A percentile compares a stretch with the other conserved stretches of the same genome.
phyloP scores from a whole-genome alignment of 1,140 invertebrate species.

The Solen grandis region DNA sequence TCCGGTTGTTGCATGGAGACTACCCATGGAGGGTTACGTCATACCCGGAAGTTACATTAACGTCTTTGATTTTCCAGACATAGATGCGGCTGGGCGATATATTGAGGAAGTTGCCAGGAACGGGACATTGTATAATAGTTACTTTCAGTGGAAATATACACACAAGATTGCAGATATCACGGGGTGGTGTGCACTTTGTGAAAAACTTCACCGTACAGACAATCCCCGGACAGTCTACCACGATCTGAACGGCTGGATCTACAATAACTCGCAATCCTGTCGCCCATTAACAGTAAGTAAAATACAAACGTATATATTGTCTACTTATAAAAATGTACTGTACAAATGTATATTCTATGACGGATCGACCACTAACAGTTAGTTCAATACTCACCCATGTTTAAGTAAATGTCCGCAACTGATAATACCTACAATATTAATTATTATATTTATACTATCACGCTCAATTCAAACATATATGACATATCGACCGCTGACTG shows the following conservation, averaged over 20 bases:
- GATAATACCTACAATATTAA: too few relatives aligned
- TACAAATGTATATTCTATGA: too few relatives aligned
- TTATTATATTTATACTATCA: too few relatives aligned
- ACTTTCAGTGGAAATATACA: slow-evolving; percentile 6
- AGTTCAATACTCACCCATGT: too few relatives aligned
- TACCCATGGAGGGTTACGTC: slow-evolving; percentile 4
- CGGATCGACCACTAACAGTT: too few relatives aligned
- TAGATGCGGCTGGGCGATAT: slow-evolving; percentile 5
- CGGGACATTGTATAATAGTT: slow-evolving; percentile 13
- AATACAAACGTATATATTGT: too few relatives aligned
- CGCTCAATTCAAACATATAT: too few relatives aligned
- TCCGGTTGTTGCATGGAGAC: too few relatives aligned
- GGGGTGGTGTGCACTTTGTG: neutral
- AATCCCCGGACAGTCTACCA: neutral
- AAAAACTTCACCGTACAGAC: neutral
- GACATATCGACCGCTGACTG: too few relatives aligned
- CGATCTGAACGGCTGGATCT: slow-evolving; percentile 10
- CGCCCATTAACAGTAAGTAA: neutral
- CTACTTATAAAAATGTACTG: too few relatives aligned
- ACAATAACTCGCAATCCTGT: neutral
- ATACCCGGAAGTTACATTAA: slow-evolving; percentile 25
- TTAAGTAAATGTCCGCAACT: too few relatives aligned
- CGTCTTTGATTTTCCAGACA: slow-evolving; percentile 9
- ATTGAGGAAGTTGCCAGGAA: slow-evolving; percentile 3
- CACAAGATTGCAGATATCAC: neutral